A percentile compares a stretch with the other conserved stretches of the same genome.
These are phyloP conservation scores for Eristalinus sepulchralis DNA, from an alignment of 2,888 invertebrate genomes.

Conservation along the genomic window DNA sequence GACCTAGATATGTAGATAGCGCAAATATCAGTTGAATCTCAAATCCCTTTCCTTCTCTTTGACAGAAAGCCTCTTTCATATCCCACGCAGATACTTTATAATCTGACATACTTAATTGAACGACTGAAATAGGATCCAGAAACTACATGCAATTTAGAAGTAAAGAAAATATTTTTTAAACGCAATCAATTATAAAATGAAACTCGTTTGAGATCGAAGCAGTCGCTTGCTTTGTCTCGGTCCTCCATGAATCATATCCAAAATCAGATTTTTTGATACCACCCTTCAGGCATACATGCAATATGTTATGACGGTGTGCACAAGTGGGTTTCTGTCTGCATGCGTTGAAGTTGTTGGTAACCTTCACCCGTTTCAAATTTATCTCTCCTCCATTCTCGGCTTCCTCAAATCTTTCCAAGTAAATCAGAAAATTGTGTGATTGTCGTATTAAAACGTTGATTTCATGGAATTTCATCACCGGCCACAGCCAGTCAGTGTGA, in stretches of 20 bases:
- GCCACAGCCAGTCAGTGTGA: not conserved
- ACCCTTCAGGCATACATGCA: not conserved
- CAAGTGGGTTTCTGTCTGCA: not conserved
- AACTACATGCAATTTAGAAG: too few relatives aligned
- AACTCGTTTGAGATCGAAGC: constrained; percentile 40
- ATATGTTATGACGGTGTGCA: constrained; percentile 22
- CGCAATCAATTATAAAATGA: not conserved
- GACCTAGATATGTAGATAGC: too few relatives aligned
- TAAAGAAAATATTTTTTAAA: not conserved
- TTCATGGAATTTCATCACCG: constrained; percentile 4
- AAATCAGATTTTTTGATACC: not conserved
- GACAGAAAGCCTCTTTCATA: too few relatives aligned
- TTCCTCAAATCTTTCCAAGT: constrained; percentile 47
- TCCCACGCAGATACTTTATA: too few relatives aligned
- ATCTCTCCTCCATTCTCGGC: constrained; percentile 35
- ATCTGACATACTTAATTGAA: too few relatives aligned
- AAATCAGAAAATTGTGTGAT: constrained; percentile 48
- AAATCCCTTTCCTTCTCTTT: too few relatives aligned
- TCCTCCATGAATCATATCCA: constrained; percentile 14
- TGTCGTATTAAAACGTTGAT: constrained; percentile 36
- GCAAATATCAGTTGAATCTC: too few relatives aligned
- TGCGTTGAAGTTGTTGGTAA: not conserved
- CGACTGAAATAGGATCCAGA: too few relatives aligned
- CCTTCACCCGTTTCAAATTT: constrained; percentile 22
- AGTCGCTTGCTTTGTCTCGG: not conserved